phyloP scores from a whole-genome alignment of 2,113 vertebrate genomes.

The Uria aalge region DNA sequence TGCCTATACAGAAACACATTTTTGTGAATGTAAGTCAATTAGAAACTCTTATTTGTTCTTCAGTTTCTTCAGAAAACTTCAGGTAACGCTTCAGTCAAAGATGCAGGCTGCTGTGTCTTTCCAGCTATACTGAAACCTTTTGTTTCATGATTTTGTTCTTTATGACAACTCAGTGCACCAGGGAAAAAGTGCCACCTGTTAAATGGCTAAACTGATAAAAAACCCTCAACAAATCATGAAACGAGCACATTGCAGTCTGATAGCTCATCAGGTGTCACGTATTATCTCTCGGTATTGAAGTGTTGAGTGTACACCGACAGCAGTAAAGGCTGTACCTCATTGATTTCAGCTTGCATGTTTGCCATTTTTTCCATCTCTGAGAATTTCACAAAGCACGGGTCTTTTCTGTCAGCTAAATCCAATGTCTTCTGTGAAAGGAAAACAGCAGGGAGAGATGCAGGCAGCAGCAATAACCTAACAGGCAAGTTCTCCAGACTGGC shows the following conservation, averaged over 20 bases:
- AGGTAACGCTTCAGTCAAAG: neutral
- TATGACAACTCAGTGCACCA: neutral
- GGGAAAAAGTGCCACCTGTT: neutral
- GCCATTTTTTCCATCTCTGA: constrained; percentile 74
- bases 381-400: constrained; percentile 74
- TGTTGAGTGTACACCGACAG: neutral
- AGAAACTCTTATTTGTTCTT: neutral
- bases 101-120: neutral
- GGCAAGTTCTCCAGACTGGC: neutral
- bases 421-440: constrained; percentile 74
- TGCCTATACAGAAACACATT: neutral
- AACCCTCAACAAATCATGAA: neutral
- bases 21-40: neutral
- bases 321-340: constrained; percentile 71
- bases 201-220: neutral
- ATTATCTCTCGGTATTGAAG: neutral
- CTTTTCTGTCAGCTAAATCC: constrained; percentile 59
- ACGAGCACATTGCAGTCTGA: accelerated
- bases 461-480: neutral
- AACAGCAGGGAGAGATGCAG: neutral
- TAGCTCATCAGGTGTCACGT: neutral
- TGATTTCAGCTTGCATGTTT: constrained; percentile 75
- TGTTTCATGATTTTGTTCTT: neutral
- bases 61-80: neutral
- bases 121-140: neutral